Percentiles rank a stretch among this genome's conserved stretches.
Conservation (phyloP, 2,113 vertebrate genomes). For the Leptobrachium leishanense region DNA sequence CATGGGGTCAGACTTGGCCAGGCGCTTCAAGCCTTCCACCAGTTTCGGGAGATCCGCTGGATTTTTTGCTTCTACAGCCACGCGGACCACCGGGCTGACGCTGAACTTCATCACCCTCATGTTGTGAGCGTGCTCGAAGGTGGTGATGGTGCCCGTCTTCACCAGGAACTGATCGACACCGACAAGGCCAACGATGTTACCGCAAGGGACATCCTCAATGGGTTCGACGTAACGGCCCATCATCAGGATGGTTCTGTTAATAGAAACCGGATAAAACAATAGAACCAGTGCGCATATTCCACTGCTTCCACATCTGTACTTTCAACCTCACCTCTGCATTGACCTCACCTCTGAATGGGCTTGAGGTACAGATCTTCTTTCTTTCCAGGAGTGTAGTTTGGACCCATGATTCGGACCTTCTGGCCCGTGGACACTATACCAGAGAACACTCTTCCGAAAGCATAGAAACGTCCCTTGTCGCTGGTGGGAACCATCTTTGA, state of each 20-base stretch:
- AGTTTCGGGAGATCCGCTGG: slow-evolving; percentile 66
- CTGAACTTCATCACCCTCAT: slow-evolving; percentile 67
- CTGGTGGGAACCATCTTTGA: slow-evolving; percentile 65
- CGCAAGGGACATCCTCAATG: slow-evolving; percentile 68
- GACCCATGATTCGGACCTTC: slow-evolving; percentile 65
- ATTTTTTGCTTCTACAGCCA: slow-evolving; percentile 67
- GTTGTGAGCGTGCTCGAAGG: slow-evolving; percentile 66
- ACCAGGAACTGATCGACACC: slow-evolving; percentile 67
- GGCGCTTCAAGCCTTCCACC: slow-evolving; percentile 65
- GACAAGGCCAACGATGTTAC: slow-evolving; percentile 65
- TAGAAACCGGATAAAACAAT: slow-evolving; percentile 23
- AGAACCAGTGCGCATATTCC: too few relatives aligned
- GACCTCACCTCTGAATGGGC: slow-evolving; percentile 62
- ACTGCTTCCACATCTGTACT: too few relatives aligned
- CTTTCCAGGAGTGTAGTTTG: slow-evolving; percentile 65
- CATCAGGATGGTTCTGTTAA: slow-evolving; percentile 67
- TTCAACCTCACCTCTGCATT: not conserved
- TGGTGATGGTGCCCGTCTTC: slow-evolving; percentile 63
- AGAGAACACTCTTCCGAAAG: slow-evolving; percentile 65
- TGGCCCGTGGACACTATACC: slow-evolving; percentile 61
- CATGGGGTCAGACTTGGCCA: slow-evolving; percentile 68
- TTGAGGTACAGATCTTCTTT: slow-evolving; percentile 68
- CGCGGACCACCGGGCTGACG: slow-evolving; percentile 61
- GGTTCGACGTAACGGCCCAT: slow-evolving; percentile 66
- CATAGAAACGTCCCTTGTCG: slow-evolving; percentile 65